A percentile compares a stretch with the other conserved stretches of the same genome.
These are phyloP conservation scores for Promerops cafer DNA, from an alignment of 2,113 vertebrate species.

Conservation along the genomic window DNA sequence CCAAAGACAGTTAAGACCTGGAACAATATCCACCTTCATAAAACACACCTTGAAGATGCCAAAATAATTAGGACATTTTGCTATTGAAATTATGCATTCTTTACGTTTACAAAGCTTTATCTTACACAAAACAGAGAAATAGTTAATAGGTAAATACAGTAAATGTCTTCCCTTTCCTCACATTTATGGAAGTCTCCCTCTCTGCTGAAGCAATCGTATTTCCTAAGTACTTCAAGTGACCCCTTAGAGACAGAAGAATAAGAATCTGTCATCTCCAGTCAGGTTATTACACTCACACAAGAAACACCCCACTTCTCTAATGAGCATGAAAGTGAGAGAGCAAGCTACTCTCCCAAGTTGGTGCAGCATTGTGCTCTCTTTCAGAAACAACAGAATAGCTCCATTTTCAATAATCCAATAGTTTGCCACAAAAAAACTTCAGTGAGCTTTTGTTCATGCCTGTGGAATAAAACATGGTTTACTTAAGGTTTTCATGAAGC, in stretches of 20 bases:
- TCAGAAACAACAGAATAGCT: not conserved
- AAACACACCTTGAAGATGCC: slow-evolving; percentile 3
- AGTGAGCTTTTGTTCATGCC: not conserved
- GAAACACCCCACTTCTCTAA: not conserved
- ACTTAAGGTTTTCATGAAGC: not conserved
- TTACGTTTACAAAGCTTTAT: slow-evolving; percentile 6
- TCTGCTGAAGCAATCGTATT: not conserved
- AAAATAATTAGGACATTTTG: slow-evolving; percentile 33
- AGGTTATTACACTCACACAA: not conserved
- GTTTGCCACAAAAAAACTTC: not conserved
- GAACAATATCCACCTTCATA: slow-evolving; percentile 22
- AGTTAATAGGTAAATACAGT: not conserved
- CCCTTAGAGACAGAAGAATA: not conserved
- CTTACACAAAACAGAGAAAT: not conserved
- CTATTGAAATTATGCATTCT: not conserved
- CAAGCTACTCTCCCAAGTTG: not conserved
- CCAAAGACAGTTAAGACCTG: slow-evolving; percentile 16
- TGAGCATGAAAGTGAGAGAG: not conserved
- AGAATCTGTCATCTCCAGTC: not conserved
- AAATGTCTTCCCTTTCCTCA: not conserved
- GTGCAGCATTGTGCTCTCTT: not conserved
- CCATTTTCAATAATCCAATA: not conserved
- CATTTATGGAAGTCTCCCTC: not conserved
- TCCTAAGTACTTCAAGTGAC: not conserved
- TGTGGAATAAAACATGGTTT: not conserved